Percentiles rank a stretch among this genome's conserved stretches.
Conservation (phyloP, 2,797 vertebrate genomes). For the Catamblyrhynchus diadema region DNA sequence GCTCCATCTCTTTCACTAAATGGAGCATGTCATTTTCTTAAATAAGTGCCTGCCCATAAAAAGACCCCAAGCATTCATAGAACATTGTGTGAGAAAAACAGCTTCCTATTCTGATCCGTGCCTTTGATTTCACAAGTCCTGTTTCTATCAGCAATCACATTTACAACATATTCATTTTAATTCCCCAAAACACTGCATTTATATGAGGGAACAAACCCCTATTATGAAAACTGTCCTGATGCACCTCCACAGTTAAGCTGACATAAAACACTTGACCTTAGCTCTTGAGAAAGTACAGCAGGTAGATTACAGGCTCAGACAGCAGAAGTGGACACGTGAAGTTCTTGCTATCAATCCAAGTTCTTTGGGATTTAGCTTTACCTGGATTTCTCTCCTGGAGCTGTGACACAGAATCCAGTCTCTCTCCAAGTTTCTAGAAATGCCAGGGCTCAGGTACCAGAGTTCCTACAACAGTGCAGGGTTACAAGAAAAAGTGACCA, state of each 20-base stretch:
- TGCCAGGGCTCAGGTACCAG: neutral
- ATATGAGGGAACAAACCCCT: neutral
- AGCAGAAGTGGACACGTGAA: neutral
- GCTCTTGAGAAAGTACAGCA: neutral
- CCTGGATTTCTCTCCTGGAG: neutral
- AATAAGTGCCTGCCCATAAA: neutral
- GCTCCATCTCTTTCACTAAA: conserved; percentile 21
- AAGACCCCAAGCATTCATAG: neutral
- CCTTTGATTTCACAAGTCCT: conserved; percentile 19
- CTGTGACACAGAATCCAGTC: neutral
- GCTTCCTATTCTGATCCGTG: neutral
- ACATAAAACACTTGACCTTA: rapidly evolving
- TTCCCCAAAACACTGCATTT: neutral
- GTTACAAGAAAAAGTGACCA: neutral
- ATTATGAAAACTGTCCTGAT: neutral
- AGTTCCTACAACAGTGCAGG: neutral
- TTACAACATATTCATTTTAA: neutral
- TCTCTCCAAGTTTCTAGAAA: neutral
- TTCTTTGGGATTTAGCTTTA: neutral
- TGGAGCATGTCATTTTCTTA: neutral
- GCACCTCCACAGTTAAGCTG: neutral
- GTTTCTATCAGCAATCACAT: conserved; percentile 14
- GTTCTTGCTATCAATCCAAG: neutral
- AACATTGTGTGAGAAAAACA: neutral
- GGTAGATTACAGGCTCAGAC: neutral